Percentiles rank a stretch among this genome's conserved stretches.
Evolutionary conservation across 1,140 invertebrate species (phyloP).

Genomic region (Diachasma alloeum): DNA sequence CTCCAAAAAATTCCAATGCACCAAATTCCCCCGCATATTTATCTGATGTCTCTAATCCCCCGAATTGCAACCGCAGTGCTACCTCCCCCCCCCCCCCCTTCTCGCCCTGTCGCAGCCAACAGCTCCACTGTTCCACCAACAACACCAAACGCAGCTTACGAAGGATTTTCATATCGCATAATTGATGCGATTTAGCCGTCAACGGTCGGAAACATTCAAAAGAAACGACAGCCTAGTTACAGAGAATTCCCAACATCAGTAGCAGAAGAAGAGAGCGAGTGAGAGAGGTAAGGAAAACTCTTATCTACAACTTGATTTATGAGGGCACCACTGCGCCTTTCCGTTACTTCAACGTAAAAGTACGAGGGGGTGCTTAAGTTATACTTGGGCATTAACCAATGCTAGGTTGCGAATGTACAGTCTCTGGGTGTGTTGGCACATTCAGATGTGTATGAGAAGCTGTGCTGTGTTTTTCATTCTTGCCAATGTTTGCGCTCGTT

Average conservation of each 20-base stretch:
- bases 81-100: background rate
- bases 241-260: background rate
- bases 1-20: too few relatives aligned
- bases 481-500: constrained; percentile 28
- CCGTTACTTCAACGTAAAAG: background rate
- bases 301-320: constrained; percentile 32
- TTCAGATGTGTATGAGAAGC: background rate
- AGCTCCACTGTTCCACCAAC: too few relatives aligned
- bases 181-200: constrained; percentile 18
- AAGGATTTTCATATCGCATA: constrained; percentile 12
- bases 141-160: background rate
- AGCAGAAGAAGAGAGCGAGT: background rate
- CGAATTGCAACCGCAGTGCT: too few relatives aligned
- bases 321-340: constrained; percentile 16
- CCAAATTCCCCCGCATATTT: too few relatives aligned
- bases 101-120: background rate
- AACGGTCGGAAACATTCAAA: background rate
- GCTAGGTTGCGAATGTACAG: background rate
- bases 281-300: constrained; percentile 5
- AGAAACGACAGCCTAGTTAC: background rate
- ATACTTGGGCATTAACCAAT: constrained; percentile 4
- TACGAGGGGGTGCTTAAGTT: background rate
- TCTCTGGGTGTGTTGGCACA: background rate
- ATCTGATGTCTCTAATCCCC: too few relatives aligned
- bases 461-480: constrained; percentile 11